Base-by-base conservation (phyloP, 2,888 invertebrate genomes). In the Litoditis marina region DNA sequence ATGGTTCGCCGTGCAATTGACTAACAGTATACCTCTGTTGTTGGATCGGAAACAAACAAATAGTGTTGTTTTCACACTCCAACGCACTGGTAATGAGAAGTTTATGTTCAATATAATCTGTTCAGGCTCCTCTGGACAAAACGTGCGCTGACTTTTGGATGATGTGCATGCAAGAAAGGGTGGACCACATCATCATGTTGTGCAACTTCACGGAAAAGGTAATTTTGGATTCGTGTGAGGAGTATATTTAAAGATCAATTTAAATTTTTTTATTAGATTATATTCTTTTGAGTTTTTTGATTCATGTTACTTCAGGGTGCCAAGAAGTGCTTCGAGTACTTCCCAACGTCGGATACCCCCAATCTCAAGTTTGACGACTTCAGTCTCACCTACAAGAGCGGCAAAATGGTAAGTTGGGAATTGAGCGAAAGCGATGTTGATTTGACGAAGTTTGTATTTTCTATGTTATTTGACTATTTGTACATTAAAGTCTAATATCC, bases 121-220 rank as follows among this genome's bases (percentile, higher is more conserved):
- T 32, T 32, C 59, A 70, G 60, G 73, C 70, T 34, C 73, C 73
- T n/a, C 27, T 73, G 55, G 67, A 66, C 53, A 67, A 66, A 56
- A 73, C 73, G 7, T 66, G 66, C 31, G 55, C 66, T 52, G 73
- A 73, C 51, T 70, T 68, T 32, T 73, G 73, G 73, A 60, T 46
- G 31, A 71, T 73, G 71, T 59, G 66, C 34, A 52, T 69, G 53
- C 70, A 70, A 47, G 73, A 73, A n/a, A 46, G 32, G 4, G 65
- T 63, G 13, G 69, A 73, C 30, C 54, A 49, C 60, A 69, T 73
- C 50, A 54, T 71, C 42, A 73, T 73, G 73, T 34, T 73, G 44
- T 71, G 69, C 57, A 73, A 71, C 49, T 56, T 68, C 42, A 32
- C 28, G 19, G 73, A 73, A 36, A 69, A 73, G 39, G 63, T 32